A percentile compares a stretch with the other conserved stretches of the same genome.
Conservation (phyloP, 1,140 invertebrate species). For the Leucophenga varia region DNA sequence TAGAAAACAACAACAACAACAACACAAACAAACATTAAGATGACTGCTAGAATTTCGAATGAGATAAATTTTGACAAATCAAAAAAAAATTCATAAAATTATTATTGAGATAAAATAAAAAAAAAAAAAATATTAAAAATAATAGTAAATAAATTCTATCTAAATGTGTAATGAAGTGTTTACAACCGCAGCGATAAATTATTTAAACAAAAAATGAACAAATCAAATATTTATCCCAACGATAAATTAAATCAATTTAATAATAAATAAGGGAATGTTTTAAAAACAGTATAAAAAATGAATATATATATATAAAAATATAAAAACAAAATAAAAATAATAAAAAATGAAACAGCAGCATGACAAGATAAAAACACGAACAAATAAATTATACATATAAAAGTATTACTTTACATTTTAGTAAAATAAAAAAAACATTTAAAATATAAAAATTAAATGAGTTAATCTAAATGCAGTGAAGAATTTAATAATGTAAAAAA, state of each 20-base stretch:
- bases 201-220: conserved; percentile 19
- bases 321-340: conserved; percentile 14
- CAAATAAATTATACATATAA: not conserved
- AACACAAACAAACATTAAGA: no score
- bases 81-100: conserved; percentile 37
- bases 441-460: conserved; percentile 33
- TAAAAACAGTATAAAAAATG: conserved; percentile 34
- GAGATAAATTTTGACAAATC: conserved; percentile 51
- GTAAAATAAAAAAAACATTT: conserved; percentile 8
- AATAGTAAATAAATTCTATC: conserved; percentile 8
- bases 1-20: no score
- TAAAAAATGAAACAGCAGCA: conserved; percentile 9
- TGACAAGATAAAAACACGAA: conserved; percentile 9
- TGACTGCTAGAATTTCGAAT: conserved; percentile 53
- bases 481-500: conserved; percentile 28
- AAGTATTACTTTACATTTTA: conserved; percentile 9
- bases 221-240: conserved; percentile 54
- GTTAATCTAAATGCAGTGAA: conserved; percentile 45
- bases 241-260: conserved; percentile 31
- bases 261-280: no score
- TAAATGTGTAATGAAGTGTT: conserved; percentile 19
- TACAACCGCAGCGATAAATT: conserved; percentile 13
- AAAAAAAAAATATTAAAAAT: conserved; percentile 15
- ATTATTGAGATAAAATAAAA: conserved; percentile 19
- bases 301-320: conserved; percentile 20